Base-by-base conservation (phyloP, 2,113 vertebrate genomes). In the Xenus cinereus region DNA sequence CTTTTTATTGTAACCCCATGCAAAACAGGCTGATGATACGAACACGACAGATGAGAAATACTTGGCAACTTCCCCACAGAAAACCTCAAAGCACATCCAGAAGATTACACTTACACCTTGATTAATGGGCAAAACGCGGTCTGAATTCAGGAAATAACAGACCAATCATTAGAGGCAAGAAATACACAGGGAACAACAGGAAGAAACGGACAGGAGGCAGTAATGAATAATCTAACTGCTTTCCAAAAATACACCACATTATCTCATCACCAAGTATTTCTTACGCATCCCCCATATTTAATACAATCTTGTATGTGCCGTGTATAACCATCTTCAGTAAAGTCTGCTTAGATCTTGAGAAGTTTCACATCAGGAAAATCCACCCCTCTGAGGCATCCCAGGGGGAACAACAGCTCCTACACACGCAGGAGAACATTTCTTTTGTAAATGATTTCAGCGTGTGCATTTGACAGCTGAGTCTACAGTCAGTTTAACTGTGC, bases 221-320 rank as follows among this genome's bases (percentile, higher is more conserved):
- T 10, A 79, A 66, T 59, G 75, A 95, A 95, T 85, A 90, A 93
- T 23, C 66, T 28, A 37, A 45, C 17, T 73, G 75, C 63, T 62
- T 80, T 91, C 78, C 81, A 91, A 85, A 96, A 96, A 92, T 50
- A 83, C 54, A 7, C 53, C 11, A 53, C 82, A 30, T 93, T 90
- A 85, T 32, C 78, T 91, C 93, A 79, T 9, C 35, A 60, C 9
- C 37, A 45, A 82, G 74, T 15, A 33, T 71, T 77, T 66, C 87
- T 83, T 54, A 73, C 54, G 57, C 54, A 82, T 11, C 14, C 28
- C 57, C 62, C 63, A 4, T 14, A n/a, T 37, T 75, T 28, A 39
- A 91, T 6, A 39, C 56, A 30, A n/a, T 28, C 69, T 32, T n/a
- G 0, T 3, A 26, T 2, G 30, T 1, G 17, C 57, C 43, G 18